Evolutionary conservation across 2,888 invertebrate species (phyloP).

Genomic region (Pocota personata): DNA sequence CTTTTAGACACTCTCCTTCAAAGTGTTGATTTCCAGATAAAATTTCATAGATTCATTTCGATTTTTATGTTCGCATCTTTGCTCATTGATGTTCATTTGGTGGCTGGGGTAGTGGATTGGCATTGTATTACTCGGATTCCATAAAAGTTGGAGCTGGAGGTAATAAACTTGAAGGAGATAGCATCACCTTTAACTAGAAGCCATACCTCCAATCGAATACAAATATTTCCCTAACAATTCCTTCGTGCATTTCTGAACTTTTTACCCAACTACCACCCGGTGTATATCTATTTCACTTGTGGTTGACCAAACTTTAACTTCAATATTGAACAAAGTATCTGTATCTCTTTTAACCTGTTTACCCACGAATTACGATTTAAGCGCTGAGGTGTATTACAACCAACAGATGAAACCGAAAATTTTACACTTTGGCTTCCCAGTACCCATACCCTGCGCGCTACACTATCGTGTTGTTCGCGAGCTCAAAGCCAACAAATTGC

Average conservation of each 20-base stretch:
- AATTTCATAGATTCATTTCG: slow-evolving; percentile 1
- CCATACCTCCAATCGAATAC: neutral
- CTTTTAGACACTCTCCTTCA: slow-evolving; percentile 2
- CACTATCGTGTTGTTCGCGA: neutral
- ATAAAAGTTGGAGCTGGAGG: neutral
- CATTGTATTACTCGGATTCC: neutral
- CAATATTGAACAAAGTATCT: slow-evolving; percentile 5
- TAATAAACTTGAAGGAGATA: too few species aligned
- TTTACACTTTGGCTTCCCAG: slow-evolving; percentile 35
- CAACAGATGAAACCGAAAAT: slow-evolving; percentile 52
- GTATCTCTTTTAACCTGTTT: slow-evolving; percentile 40
- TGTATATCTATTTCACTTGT: slow-evolving; percentile 4
- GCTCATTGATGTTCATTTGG: neutral
- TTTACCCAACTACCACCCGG: neutral
- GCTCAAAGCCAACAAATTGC: slow-evolving; percentile 35
- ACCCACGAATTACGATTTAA: slow-evolving; percentile 39
- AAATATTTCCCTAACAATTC: slow-evolving; percentile 17
- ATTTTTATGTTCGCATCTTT: neutral
- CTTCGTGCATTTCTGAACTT: neutral
- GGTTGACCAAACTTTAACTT: slow-evolving; percentile 42
- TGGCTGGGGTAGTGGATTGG: neutral
- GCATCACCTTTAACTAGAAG: neutral
- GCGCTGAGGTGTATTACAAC: slow-evolving; percentile 13
- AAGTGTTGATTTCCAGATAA: slow-evolving; percentile 42
- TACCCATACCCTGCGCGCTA: neutral